Percentiles rank a stretch among this genome's conserved stretches.
These are phyloP conservation scores for Perca fluviatilis DNA, from an alignment of 2,113 vertebrate genomes.

Conservation along the genomic window DNA sequence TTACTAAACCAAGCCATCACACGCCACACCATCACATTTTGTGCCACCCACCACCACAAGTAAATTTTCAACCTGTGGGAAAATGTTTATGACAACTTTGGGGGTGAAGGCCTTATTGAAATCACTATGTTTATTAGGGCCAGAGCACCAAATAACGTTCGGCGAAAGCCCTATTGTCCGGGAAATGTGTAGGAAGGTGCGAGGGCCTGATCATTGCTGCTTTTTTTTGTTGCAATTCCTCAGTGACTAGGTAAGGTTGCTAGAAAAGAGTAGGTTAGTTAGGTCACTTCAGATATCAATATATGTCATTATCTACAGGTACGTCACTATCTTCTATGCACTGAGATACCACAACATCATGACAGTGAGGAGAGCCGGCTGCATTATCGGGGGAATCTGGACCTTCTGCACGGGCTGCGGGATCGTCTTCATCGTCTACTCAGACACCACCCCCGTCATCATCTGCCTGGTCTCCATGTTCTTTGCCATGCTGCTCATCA, in stretches of 20 bases:
- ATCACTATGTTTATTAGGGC: too few species aligned
- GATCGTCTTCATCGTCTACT: constrained; percentile 95
- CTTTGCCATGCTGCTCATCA: constrained; percentile 93
- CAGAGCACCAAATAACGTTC: too few species aligned
- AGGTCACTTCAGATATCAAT: background rate
- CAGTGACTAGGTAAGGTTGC: background rate
- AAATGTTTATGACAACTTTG: too few species aligned
- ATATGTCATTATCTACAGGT: constrained; percentile 65
- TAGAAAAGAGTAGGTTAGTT: background rate
- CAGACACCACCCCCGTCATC: constrained; percentile 91
- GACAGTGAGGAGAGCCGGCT: constrained; percentile 88
- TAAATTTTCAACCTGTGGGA: too few species aligned
- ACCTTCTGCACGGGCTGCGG: constrained; percentile 93
- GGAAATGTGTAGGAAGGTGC: too few species aligned
- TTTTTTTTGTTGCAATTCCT: background rate
- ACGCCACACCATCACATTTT: too few species aligned
- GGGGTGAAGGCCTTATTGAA: too few species aligned
- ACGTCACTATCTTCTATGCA: constrained; percentile 96
- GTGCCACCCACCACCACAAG: too few species aligned
- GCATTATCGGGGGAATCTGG: constrained; percentile 93
- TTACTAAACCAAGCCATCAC: too few species aligned
- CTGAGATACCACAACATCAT: constrained; percentile 96
- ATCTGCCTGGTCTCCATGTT: constrained; percentile 96
- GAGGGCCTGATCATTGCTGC: too few species aligned
- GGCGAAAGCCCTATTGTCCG: too few species aligned